Evolutionary conservation across 2,113 vertebrate species (phyloP), one percentile per base, ranked within the genome.

Genomic region (Centropus bengalensis): DNA sequence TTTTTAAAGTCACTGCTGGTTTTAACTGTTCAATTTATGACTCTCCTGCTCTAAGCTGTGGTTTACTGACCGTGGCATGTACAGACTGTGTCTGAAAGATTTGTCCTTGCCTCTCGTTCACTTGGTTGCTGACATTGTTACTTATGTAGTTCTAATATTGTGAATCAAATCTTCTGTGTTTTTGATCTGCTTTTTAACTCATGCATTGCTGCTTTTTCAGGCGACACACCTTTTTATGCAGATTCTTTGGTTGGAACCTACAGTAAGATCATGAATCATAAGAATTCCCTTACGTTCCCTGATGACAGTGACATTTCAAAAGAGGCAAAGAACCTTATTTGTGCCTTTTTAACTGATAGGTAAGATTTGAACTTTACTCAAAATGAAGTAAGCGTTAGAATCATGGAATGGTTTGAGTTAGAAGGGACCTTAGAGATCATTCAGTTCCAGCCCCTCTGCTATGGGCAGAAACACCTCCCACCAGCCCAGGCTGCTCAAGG

Each of bases 201-300:
- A 60, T 20, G 38, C 13, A 27, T 47, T 74, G 66, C 91, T 90
- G 33, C 78, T 66, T 96, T 96, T 93, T 89, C 93, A 99, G 99
- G 99, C 32, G 99, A 99, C 97, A 99, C 99, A 84, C 99, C 99
- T 15, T 99, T 99, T 97, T 99, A 99, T 91, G 99, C 99, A 36
- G 99, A 99, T 98, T 99, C 99, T 52, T 96, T 99, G 91, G 99
- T 99, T 97, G 99, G 99, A 93, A 99, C 99, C 7, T 99, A 99
- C 80, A 99, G 99, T 98, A 99, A 99, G 94, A 99, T 99, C 91
- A 99, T 99, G 99, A 99, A 99, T 95, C 99, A 99, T 98, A 99
- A 99, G 97, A 99, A 99, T 63, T 99, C 99, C 82, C 98, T 99
- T 96, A 99, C 98, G 55, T 99, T 99, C 70, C 99, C 99, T 21